These are phyloP conservation scores for Hirudinaria manillensis DNA, from an alignment of 2,888 invertebrate species.

Conservation along the genomic window DNA sequence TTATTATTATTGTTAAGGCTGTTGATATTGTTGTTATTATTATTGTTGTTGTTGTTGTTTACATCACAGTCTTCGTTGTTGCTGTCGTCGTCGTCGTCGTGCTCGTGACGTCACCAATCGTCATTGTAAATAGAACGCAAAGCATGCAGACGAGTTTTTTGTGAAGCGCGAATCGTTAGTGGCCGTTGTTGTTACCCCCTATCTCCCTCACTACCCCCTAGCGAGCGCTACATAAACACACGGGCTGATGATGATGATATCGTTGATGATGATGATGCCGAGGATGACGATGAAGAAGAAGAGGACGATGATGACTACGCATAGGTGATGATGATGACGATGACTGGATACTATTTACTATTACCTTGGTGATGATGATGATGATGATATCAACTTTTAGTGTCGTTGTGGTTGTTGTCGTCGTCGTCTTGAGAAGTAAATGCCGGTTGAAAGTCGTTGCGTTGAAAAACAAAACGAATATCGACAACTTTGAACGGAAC, in stretches of 20 bases:
- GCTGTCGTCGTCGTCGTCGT: neutral
- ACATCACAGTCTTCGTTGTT: neutral
- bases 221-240: neutral
- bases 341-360: neutral
- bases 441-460: no score
- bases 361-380: conserved; percentile 1
- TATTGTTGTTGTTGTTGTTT: neutral
- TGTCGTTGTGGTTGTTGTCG: no score
- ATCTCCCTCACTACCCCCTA: no score
- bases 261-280: neutral
- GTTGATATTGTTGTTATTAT: neutral
- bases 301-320: neutral
- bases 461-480: no score
- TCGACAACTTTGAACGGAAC: no score
- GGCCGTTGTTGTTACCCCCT: no score
- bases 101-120: neutral
- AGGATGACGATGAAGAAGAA: neutral
- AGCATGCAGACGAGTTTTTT: neutral
- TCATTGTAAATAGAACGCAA: conserved; percentile 1
- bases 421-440: no score
- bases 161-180: no score
- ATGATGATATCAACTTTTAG: neutral
- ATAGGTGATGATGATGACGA: neutral
- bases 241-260: conserved; percentile 3
- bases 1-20: neutral